Percentiles rank a stretch among this genome's conserved stretches.
Conservation (phyloP, 2,888 invertebrate genomes). For the Meteorus colon region DNA sequence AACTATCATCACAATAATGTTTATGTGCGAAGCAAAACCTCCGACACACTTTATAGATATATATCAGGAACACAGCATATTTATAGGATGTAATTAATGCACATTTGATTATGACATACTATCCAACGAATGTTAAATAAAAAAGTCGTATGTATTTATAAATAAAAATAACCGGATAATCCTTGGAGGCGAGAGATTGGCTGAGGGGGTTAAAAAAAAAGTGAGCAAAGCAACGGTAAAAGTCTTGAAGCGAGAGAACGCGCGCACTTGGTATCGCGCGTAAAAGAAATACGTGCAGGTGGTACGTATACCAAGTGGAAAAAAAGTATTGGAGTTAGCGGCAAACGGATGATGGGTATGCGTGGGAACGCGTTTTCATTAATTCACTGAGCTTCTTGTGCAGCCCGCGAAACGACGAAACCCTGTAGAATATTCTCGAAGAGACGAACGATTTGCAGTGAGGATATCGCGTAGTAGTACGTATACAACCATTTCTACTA, state of each 20-base stretch:
- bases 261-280: conserved; percentile 41
- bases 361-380: conserved; percentile 71
- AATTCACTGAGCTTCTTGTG: conserved; percentile 67
- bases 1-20: too few species aligned
- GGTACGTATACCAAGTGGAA: conserved; percentile 45
- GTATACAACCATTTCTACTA: conserved; percentile 34
- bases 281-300: conserved; percentile 52
- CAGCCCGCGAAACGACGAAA: conserved; percentile 35
- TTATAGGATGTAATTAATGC: not conserved
- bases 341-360: conserved; percentile 56
- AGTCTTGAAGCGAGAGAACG: conserved; percentile 19
- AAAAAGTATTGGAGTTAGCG: conserved; percentile 53
- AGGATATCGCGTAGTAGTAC: conserved; percentile 59
- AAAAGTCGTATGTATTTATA: not conserved
- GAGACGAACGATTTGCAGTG: conserved; percentile 61
- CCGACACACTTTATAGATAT: not conserved
- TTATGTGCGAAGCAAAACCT: too few species aligned
- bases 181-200: conserved; percentile 14
- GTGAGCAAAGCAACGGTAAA: conserved; percentile 40
- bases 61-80: not conserved
- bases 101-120: not conserved
- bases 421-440: conserved; percentile 43
- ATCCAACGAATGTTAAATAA: not conserved
- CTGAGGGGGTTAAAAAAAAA: conserved; percentile 5
- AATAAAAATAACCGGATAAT: conserved; percentile 15